phyloP scores from a whole-genome alignment of 92 coral and sea anemone genomes.

The Epizoanthus scotinus region DNA sequence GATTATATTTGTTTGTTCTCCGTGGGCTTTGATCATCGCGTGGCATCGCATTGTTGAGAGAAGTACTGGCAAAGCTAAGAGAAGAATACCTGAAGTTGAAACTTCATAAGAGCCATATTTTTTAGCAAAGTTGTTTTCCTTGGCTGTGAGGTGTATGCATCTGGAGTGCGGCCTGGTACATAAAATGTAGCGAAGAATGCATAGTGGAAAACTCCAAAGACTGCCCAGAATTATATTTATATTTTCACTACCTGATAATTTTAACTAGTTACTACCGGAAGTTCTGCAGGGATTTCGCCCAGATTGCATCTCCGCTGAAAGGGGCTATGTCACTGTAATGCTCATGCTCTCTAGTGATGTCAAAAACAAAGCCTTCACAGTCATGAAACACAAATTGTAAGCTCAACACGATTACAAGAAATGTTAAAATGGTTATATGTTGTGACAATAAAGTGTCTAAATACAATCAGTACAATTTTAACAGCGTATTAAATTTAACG shows the following conservation, averaged over 20 bases:
- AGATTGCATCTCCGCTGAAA: constrained; percentile 39
- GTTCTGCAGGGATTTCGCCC: constrained; percentile 39
- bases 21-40: constrained; percentile 8
- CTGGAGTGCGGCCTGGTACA: constrained; percentile 28
- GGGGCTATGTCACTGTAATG: no score
- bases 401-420: no score
- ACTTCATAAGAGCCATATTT: constrained; percentile 19
- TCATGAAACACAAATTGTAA: no score
- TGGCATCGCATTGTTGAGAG: constrained; percentile 10
- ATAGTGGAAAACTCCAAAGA: constrained; percentile 33
- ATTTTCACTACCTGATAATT: no score
- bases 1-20: constrained; percentile 37
- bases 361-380: no score
- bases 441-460: no score
- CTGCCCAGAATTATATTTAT: no score
- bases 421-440: no score
- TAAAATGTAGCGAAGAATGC: constrained; percentile 16
- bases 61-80: constrained; percentile 15
- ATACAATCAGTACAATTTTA: no score
- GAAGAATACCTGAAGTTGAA: constrained; percentile 5
- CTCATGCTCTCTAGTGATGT: no score
- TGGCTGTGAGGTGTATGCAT: constrained; percentile 33
- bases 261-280: constrained; percentile 44
- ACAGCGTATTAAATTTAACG: no score
- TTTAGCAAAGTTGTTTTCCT: constrained; percentile 23